Evolutionary conservation across 2,888 invertebrate species (phyloP).

Genomic region (Cephus rjabovi): DNA sequence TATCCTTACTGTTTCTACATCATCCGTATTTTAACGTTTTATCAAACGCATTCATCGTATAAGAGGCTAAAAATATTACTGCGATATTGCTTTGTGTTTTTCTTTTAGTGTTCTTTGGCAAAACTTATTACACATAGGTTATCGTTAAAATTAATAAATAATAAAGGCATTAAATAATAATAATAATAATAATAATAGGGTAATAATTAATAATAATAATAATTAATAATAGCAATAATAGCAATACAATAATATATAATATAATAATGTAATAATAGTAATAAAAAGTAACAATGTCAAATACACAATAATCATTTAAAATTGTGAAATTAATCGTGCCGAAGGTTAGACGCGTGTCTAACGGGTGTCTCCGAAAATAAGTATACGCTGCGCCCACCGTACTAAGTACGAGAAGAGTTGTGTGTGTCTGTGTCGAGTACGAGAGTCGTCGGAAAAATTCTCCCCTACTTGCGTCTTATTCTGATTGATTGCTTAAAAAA

Average conservation of each 20-base stretch:
- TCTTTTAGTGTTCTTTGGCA: slow-evolving; percentile 61
- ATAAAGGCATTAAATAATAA: slow-evolving; percentile 60
- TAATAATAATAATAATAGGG: slow-evolving; percentile 40
- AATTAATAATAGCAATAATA: slow-evolving; percentile 25
- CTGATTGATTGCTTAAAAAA: not conserved
- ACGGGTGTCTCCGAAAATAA: not conserved
- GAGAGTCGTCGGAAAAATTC: not conserved
- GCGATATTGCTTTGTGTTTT: slow-evolving; percentile 45
- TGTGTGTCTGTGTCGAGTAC: not conserved
- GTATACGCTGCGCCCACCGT: not conserved
- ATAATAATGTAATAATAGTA: slow-evolving; percentile 43
- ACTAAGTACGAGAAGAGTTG: not conserved
- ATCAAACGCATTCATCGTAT: slow-evolving; percentile 19
- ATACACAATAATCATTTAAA: slow-evolving; percentile 38
- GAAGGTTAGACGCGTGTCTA: slow-evolving; percentile 26
- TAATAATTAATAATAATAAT: slow-evolving; percentile 28
- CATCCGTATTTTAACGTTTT: slow-evolving; percentile 22
- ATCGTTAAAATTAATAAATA: slow-evolving; percentile 64
- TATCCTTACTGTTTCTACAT: slow-evolving; percentile 16
- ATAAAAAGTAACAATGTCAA: slow-evolving; percentile 51
- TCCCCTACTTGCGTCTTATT: not conserved
- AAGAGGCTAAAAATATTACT: slow-evolving; percentile 34
- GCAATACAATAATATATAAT: slow-evolving; percentile 27
- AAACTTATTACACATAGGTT: slow-evolving; percentile 67
- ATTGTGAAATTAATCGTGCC: slow-evolving; percentile 27